Evolutionary conservation across 2,797 vertebrate species (phyloP).

Genomic region (Pantherophis alleghaniensis): DNA sequence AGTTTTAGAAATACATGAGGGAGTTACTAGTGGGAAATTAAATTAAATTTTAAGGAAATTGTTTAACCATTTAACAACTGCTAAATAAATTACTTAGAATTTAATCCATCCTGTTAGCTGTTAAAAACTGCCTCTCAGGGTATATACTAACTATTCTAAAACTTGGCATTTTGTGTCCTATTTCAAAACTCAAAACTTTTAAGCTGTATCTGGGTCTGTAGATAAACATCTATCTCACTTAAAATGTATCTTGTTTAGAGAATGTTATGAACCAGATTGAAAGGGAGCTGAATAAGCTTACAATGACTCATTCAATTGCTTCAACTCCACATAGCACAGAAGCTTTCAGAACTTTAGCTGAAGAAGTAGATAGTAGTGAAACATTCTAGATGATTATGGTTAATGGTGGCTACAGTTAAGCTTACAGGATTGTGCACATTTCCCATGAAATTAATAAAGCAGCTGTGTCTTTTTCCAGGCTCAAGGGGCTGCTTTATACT

Average conservation of each 20-base stretch:
- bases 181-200: neutral
- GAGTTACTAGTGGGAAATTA: neutral
- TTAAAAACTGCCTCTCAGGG: neutral
- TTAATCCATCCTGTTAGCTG: neutral
- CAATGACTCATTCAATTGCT: neutral
- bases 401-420: neutral
- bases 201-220: neutral
- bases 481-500: neutral
- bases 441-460: neutral
- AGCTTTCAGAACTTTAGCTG: neutral
- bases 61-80: neutral
- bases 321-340: neutral
- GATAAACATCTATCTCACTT: neutral
- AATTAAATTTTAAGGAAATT: neutral
- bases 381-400: neutral
- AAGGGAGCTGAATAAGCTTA: neutral
- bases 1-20: neutral
- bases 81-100: neutral
- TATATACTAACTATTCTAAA: neutral
- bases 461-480: neutral
- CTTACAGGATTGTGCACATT: neutral
- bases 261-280: neutral
- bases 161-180: neutral
- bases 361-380: neutral
- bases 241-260: neutral